Evolutionary conservation across 2,797 vertebrate genomes (phyloP).

Genomic region (Pangasius larnaudii): DNA sequence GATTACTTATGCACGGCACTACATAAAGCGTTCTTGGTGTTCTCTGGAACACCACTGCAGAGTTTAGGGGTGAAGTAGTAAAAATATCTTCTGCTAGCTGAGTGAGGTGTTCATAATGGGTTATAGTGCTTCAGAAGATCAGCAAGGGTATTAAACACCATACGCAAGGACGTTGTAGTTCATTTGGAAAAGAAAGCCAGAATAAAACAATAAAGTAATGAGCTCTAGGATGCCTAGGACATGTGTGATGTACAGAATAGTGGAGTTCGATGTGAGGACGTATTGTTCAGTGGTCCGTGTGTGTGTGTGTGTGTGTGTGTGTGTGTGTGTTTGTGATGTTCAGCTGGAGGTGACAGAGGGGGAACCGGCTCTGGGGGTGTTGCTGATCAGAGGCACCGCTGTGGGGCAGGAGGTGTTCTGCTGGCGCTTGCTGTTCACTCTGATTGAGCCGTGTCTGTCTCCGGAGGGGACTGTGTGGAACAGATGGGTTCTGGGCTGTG

Average conservation of each 20-base stretch:
- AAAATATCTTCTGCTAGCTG: no score
- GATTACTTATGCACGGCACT: no score
- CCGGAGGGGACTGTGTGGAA: conserved; percentile 4
- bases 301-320: conserved; percentile 1
- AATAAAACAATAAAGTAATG: no score
- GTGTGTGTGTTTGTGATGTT: neutral
- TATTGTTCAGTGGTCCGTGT: neutral
- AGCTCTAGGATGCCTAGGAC: no score
- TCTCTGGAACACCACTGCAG: no score
- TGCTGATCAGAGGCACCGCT: neutral
- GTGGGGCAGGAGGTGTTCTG: neutral
- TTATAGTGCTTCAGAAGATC: neutral
- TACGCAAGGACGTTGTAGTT: no score
- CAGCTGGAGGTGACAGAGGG: neutral
- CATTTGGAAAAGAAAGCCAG: no score
- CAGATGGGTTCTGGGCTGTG: conserved; percentile 6
- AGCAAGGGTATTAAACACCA: neutral
- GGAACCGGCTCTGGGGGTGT: neutral
- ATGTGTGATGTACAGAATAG: neutral
- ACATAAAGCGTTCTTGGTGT: no score
- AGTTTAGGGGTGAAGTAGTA: no score
- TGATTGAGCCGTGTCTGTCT: neutral
- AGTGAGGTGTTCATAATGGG: no score
- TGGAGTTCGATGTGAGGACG: neutral
- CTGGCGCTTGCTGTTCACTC: neutral